A percentile compares a stretch with the other conserved stretches of the same genome.
Conservation (phyloP, 1,140 invertebrate genomes). For the Drosophila orosa region DNA sequence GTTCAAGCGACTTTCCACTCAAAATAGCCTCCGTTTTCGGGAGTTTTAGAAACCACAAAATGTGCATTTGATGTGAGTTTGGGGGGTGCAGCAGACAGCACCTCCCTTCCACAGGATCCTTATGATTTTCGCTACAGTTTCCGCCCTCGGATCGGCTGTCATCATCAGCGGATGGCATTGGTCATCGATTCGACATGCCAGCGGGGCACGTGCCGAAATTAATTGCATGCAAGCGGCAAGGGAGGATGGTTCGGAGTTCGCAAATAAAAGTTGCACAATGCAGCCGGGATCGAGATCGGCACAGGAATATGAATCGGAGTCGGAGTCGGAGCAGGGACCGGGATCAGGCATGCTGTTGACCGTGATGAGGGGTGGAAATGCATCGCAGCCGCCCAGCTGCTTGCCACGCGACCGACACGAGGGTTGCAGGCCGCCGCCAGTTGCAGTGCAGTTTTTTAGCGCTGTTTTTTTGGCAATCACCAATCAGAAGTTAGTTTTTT, state of each 20-base stretch:
- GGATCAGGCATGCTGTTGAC: slow-evolving; percentile 2
- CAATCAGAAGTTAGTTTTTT: slow-evolving; percentile 65
- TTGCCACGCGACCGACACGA: slow-evolving; percentile 30
- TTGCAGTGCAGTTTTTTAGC: slow-evolving; percentile 66
- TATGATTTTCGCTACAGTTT: slow-evolving; percentile 28
- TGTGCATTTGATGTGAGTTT: slow-evolving; percentile 11
- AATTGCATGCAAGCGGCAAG: slow-evolving; percentile 24
- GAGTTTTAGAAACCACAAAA: slow-evolving; percentile 20
- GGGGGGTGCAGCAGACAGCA: slow-evolving; percentile 3
- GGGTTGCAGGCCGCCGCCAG: slow-evolving; percentile 33
- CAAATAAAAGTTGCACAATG: slow-evolving; percentile 45
- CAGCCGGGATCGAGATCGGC: neutral
- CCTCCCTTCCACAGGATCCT: slow-evolving; percentile 1
- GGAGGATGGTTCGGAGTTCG: slow-evolving; percentile 17
- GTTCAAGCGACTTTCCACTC: neutral
- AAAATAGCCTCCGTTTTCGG: neutral
- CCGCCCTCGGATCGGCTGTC: slow-evolving; percentile 54
- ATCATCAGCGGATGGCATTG: slow-evolving; percentile 58
- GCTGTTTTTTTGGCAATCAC: slow-evolving; percentile 60
- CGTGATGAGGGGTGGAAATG: slow-evolving; percentile 25
- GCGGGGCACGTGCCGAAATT: slow-evolving; percentile 51
- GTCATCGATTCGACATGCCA: slow-evolving; percentile 57
- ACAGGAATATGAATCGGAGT: neutral
- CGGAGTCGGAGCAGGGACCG: neutral
- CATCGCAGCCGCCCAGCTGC: slow-evolving; percentile 22